phyloP scores from a whole-genome alignment of 2,113 vertebrate genomes.

The Menura novaehollandiae region DNA sequence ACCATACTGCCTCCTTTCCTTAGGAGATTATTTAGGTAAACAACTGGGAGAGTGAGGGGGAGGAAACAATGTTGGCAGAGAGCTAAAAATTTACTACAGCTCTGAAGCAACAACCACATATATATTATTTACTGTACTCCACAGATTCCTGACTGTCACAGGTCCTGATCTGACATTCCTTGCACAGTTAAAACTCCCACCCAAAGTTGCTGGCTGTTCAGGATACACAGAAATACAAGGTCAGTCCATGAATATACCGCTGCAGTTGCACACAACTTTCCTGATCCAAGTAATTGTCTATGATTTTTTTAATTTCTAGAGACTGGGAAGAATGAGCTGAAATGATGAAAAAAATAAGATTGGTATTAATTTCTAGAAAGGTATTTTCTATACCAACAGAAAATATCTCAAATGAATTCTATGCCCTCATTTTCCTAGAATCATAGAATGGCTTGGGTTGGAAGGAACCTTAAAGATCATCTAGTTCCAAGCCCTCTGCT shows the following conservation, averaged over 20 bases:
- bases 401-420: not conserved
- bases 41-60: constrained; percentile 21
- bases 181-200: constrained; percentile 4
- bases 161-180: constrained; percentile 44
- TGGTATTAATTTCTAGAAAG: not conserved
- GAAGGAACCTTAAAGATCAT: not conserved
- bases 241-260: not conserved
- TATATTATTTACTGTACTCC: constrained; percentile 39
- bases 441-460: not conserved
- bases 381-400: not conserved
- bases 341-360: not conserved
- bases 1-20: not conserved
- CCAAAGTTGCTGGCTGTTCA: not conserved
- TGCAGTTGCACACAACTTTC: not conserved
- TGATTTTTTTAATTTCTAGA: not conserved
- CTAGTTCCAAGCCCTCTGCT: not conserved
- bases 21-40: constrained; percentile 52
- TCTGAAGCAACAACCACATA: not conserved
- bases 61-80: not conserved
- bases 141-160: constrained; percentile 45
- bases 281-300: not conserved
- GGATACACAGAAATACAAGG: not conserved
- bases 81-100: constrained; percentile 32
- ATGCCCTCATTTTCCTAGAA: not conserved
- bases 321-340: not conserved